phyloP scores from a whole-genome alignment of 2,888 invertebrate genomes.

The Boloria euphrosyne region DNA sequence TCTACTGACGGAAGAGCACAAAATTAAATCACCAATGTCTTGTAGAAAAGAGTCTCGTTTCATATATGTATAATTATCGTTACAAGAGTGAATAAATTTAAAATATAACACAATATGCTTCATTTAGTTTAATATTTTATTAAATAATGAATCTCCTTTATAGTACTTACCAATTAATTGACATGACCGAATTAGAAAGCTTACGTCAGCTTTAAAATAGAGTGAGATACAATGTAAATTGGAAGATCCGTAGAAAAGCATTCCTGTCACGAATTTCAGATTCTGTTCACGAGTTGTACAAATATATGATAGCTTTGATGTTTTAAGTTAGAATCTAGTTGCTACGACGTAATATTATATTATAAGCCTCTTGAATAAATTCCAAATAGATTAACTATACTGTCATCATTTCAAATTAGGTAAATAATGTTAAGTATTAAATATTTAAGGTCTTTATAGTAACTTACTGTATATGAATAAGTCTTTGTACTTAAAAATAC shows the following conservation, averaged over 20 bases:
- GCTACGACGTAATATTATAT: background rate
- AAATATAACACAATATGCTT: no score
- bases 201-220: background rate
- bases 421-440: no score
- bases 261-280: slow-evolving; percentile 23
- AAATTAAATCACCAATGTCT: no score
- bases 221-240: background rate
- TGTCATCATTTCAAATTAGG: background rate
- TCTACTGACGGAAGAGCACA: no score
- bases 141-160: background rate
- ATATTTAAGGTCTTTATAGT: no score
- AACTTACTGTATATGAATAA: no score
- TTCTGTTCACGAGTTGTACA: slow-evolving; percentile 4
- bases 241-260: slow-evolving; percentile 7
- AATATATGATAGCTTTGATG: slow-evolving; percentile 6
- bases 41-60: no score
- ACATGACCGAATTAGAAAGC: background rate
- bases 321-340: slow-evolving; percentile 6
- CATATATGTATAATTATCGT: no score
- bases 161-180: background rate
- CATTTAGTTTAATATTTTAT: background rate
- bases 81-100: no score
- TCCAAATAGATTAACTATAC: background rate
- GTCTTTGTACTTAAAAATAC: no score
- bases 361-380: background rate